A percentile compares a stretch with the other conserved stretches of the same genome.
These are phyloP conservation scores for Drosophila sordidula DNA, from an alignment of 2,888 invertebrate genomes.

Conservation along the genomic window DNA sequence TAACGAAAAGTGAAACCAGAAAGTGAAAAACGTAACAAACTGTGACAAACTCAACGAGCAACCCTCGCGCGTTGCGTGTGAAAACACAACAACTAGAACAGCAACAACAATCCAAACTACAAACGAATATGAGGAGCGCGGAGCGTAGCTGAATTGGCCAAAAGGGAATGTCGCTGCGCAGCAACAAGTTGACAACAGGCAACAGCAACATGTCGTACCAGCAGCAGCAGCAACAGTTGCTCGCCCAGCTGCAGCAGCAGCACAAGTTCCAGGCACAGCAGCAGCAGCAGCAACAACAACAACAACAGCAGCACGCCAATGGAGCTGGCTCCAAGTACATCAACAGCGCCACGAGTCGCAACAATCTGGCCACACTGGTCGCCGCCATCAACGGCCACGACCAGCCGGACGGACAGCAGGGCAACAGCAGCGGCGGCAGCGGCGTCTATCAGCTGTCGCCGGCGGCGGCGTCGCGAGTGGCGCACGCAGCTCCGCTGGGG, in stretches of 20 bases:
- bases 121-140: constrained; percentile 12
- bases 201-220: constrained; percentile 68
- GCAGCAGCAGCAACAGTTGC: constrained; percentile 73
- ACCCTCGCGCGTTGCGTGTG: constrained; percentile 65
- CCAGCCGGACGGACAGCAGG: constrained; percentile 35
- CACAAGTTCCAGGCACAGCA: constrained; percentile 73
- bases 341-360: constrained; percentile 73
- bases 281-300: constrained; percentile 70
- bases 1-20: constrained; percentile 70
- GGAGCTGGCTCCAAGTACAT: constrained; percentile 64
- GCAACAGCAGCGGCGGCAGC: constrained; percentile 6
- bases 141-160: constrained; percentile 26
- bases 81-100: constrained; percentile 33
- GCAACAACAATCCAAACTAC: constrained; percentile 11
- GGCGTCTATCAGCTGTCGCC: constrained; percentile 79
- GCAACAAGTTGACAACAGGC: constrained; percentile 78
- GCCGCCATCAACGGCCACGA: constrained; percentile 79
- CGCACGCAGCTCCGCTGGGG: constrained; percentile 62
- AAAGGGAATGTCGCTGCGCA: constrained; percentile 83
- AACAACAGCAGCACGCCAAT: constrained; percentile 67
- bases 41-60: constrained; percentile 52
- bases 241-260: constrained; percentile 75
- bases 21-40: constrained; percentile 40
- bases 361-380: constrained; percentile 68
- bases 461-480: constrained; percentile 69